Evolutionary conservation across 2,797 vertebrate genomes (phyloP).

Genomic region (Melopsittacus undulatus): DNA sequence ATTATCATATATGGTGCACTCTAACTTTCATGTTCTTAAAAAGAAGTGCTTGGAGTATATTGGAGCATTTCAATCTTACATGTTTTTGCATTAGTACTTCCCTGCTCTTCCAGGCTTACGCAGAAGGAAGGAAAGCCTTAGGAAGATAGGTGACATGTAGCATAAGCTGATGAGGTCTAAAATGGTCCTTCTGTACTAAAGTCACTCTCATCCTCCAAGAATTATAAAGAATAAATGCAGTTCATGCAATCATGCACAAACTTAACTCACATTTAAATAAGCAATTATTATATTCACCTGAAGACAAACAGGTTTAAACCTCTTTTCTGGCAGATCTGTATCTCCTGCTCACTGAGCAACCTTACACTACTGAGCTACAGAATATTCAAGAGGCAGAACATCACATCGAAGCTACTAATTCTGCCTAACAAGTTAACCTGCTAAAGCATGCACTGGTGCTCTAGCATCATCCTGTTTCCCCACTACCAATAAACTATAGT

Average conservation of each 20-base stretch:
- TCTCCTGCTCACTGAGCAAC: not conserved
- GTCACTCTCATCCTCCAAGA: not conserved
- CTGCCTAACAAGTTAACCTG: not conserved
- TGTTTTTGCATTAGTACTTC: not conserved
- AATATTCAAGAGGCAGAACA: not conserved
- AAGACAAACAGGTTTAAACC: not conserved
- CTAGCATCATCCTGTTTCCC: not conserved
- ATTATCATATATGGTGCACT: not conserved
- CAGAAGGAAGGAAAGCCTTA: not conserved
- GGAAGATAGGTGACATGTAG: not conserved
- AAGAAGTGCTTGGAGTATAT: not conserved
- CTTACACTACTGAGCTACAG: not conserved
- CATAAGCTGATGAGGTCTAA: not conserved
- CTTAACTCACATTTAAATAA: not conserved
- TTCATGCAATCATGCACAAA: not conserved
- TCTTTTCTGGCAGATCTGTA: not conserved
- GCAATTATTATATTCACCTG: not conserved
- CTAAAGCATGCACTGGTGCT: not conserved
- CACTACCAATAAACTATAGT: not conserved
- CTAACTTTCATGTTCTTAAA: not conserved
- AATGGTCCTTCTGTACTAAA: not conserved
- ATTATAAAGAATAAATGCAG: not conserved
- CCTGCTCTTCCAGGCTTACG: not conserved
- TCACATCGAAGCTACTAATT: not conserved
- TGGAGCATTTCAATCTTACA: not conserved